Evolutionary conservation across 2,113 vertebrate genomes (phyloP).

Genomic region (Anguilla rostrata): DNA sequence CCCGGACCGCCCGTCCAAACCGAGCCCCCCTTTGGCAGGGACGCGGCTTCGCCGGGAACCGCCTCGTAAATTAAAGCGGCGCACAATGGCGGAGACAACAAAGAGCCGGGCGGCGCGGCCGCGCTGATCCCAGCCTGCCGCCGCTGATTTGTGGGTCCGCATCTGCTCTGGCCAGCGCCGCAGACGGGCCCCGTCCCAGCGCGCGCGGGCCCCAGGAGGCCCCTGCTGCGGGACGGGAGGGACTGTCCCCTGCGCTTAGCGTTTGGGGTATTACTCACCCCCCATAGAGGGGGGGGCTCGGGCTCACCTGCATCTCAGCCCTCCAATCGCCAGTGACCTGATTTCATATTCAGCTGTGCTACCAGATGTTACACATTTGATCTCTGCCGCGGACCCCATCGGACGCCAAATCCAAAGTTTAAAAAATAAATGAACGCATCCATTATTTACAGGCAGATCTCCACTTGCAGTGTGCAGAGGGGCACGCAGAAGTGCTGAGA

Average conservation of each 20-base stretch:
- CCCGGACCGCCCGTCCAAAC: not conserved
- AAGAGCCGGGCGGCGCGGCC: not conserved
- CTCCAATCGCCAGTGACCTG: slow-evolving; percentile 27
- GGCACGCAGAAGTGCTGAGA: slow-evolving; percentile 1
- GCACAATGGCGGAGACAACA: not conserved
- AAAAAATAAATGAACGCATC: slow-evolving; percentile 46
- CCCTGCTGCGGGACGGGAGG: not conserved
- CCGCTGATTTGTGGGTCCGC: not conserved
- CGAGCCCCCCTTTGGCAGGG: not conserved
- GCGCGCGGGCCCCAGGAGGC: not conserved
- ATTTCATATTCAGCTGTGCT: slow-evolving; percentile 20
- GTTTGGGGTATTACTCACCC: not conserved
- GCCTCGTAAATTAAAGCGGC: not conserved
- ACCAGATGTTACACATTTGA: slow-evolving; percentile 36
- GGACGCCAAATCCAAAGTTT: slow-evolving; percentile 41
- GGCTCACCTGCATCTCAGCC: not conserved
- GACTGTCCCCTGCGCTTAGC: not conserved
- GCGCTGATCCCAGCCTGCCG: not conserved
- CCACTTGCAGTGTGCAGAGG: slow-evolving; percentile 11
- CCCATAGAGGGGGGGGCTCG: not conserved
- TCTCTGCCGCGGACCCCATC: slow-evolving; percentile 30
- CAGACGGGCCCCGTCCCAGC: not conserved
- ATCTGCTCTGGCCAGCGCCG: not conserved
- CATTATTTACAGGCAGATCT: slow-evolving; percentile 45
- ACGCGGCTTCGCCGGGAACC: not conserved